Evolutionary conservation across 2,797 vertebrate species (phyloP).

Genomic region (Rhinella marina): DNA sequence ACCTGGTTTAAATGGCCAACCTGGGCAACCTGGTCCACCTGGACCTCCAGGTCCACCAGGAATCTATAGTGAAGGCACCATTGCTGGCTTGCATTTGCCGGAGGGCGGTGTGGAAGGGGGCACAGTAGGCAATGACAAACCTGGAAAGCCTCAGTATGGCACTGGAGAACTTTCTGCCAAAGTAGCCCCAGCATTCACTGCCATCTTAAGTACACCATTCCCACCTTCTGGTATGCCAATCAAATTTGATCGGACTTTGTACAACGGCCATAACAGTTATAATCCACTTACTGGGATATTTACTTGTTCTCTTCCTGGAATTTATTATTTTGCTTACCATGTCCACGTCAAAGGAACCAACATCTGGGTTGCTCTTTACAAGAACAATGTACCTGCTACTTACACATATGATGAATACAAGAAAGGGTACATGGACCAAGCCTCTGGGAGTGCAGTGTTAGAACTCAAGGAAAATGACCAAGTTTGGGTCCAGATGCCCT

Average conservation of each 20-base stretch:
- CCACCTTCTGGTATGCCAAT: slow-evolving; percentile 95
- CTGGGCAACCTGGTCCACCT: slow-evolving; percentile 86
- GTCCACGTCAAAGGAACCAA: slow-evolving; percentile 98
- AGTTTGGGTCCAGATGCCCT: slow-evolving; percentile 98
- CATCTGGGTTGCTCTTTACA: slow-evolving; percentile 97
- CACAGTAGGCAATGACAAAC: slow-evolving; percentile 80
- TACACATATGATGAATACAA: slow-evolving; percentile 99
- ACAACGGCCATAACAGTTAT: slow-evolving; percentile 96
- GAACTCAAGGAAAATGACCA: slow-evolving; percentile 97
- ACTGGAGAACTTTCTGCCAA: slow-evolving; percentile 86
- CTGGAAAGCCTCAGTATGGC: slow-evolving; percentile 83
- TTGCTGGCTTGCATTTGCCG: slow-evolving; percentile 83
- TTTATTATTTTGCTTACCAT: slow-evolving; percentile 98
- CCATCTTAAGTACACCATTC: slow-evolving; percentile 93
- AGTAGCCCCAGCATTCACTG: slow-evolving; percentile 91
- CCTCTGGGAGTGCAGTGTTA: slow-evolving; percentile 95
- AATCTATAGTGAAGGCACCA: slow-evolving; percentile 79
- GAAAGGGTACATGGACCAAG: slow-evolving; percentile 99
- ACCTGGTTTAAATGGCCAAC: slow-evolving; percentile 83
- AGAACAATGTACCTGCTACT: slow-evolving; percentile 98
- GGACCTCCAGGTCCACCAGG: slow-evolving; percentile 90
- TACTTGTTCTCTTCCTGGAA: slow-evolving; percentile 90
- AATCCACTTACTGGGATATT: slow-evolving; percentile 92
- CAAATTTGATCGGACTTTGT: slow-evolving; percentile 96
- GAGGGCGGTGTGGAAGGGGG: slow-evolving; percentile 85